Evolutionary conservation across 2,113 vertebrate species (phyloP).

Genomic region (Amazona vittata): DNA sequence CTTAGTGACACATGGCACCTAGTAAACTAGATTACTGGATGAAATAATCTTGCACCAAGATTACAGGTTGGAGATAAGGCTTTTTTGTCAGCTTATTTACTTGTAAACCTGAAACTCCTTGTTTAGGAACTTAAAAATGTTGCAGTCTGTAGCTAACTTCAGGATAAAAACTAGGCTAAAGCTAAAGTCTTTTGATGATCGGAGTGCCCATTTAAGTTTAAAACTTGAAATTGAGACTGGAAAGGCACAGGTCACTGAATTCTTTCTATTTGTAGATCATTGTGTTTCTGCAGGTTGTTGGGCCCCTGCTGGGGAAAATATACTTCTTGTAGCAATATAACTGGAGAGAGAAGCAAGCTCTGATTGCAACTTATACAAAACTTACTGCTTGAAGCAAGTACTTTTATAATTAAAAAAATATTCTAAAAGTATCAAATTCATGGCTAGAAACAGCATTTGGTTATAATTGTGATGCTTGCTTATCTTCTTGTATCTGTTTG

Average conservation of each 20-base stretch:
- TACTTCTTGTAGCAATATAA: not conserved
- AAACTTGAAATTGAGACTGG: not conserved
- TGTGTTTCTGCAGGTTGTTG: not conserved
- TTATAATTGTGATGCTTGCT: accelerated
- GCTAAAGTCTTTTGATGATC: not conserved
- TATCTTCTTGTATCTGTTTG: not conserved
- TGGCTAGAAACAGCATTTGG: not conserved
- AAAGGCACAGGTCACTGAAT: not conserved
- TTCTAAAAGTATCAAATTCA: not conserved
- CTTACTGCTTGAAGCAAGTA: not conserved
- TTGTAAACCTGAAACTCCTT: not conserved
- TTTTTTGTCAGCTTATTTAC: not conserved
- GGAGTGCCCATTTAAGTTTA: not conserved
- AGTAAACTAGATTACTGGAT: not conserved
- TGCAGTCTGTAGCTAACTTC: not conserved
- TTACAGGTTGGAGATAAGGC: not conserved
- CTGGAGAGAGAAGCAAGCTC: not conserved
- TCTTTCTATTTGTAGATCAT: not conserved
- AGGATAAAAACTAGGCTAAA: not conserved
- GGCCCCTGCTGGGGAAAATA: not conserved
- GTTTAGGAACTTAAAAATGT: not conserved
- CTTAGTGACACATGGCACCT: not conserved
- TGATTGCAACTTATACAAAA: not conserved
- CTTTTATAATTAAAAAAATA: not conserved
- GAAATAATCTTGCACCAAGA: not conserved